Base-by-base conservation (phyloP, 2,113 vertebrate genomes). In the Pseudorhombus dupliciocellatus region DNA sequence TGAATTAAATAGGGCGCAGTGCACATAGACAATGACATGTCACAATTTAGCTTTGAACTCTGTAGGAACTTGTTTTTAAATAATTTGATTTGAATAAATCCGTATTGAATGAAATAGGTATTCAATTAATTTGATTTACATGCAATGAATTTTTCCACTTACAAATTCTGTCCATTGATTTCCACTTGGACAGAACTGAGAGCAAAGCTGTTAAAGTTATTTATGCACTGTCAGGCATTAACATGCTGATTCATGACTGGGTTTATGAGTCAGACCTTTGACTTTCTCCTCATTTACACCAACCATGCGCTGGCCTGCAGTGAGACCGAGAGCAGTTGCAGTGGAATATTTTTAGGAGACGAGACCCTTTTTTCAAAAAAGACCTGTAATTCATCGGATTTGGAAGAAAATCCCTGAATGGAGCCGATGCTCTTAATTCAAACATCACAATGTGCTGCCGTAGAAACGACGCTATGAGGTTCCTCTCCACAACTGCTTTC, bases 321-420 rank as follows among this genome's bases (percentile, higher is more conserved):
- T 64, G 20, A 56, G 66, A 50, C 56, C 52, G 46, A 57, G 75
- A 63, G 62, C 70, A 30, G 66, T 80, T 26, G 11, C 26, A 73
- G 70, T 53, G 25, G 69, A 84, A 75, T 82, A 78, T 85, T 82
- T 83, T 68, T 84, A 71, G 66, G 76, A 81, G 57, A 66, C 8
- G 58, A 83, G 62, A 79, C 52, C 62, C 78, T 86, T 80, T 81
- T 56, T 34, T 37, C 7, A 12, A 70, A 53, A 65, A 24, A 70
- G 40, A 51, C 20, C 69, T 57, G 21, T 77, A 77, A 68, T 78
- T 70, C 46, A 79, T 73, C 79, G 69, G 80, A 74, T 79, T 79
- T 51, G 34, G 40, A 66, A 68, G 61, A 76, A 83, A 81, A 88
- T 86, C 80, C 51, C 20, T 46, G 78, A 84, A 80, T 61, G 58